Conservation (phyloP, 2,888 invertebrate species). For the Chrysolina oricalcia region DNA sequence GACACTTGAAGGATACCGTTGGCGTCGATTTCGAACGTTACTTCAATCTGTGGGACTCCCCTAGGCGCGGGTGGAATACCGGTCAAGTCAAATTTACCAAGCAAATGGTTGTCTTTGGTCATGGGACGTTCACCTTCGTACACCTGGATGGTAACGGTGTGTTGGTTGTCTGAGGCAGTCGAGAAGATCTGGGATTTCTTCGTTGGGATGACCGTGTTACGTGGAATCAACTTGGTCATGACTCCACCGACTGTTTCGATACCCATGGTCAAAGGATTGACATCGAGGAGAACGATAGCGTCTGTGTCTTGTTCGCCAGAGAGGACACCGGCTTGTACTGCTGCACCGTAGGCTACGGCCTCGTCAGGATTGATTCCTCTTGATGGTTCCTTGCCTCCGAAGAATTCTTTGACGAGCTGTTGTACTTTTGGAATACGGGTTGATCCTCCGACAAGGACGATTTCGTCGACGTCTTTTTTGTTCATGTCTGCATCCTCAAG, state of each 20-base stretch:
- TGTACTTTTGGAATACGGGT: conserved; percentile 99
- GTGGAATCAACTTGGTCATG: conserved; percentile 98
- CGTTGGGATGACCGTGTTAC: conserved; percentile 99
- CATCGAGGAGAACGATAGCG: conserved; percentile 94
- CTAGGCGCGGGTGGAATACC: conserved; percentile 96
- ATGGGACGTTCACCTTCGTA: conserved; percentile 99
- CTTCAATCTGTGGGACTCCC: conserved; percentile 95
- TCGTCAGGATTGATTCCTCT: conserved; percentile 99
- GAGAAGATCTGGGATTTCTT: conserved; percentile 99
- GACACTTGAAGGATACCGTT: conserved; percentile 96
- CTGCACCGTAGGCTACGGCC: conserved; percentile 98
- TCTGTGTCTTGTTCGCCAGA: conserved; percentile 98
- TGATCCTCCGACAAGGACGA: conserved; percentile 98
- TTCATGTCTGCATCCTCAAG: conserved; percentile 99
- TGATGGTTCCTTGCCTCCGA: conserved; percentile 98
- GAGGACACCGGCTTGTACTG: conserved; percentile 98
- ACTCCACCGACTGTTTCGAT: conserved; percentile 99
- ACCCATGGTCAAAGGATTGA: conserved; percentile 98
- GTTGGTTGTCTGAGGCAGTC: conserved; percentile 98
- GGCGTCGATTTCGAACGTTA: conserved; percentile 95
- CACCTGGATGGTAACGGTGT: conserved; percentile 98
- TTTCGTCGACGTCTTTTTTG: conserved; percentile 98
- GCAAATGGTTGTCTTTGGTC: conserved; percentile 99
- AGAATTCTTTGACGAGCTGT: conserved; percentile 93
- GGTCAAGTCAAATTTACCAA: conserved; percentile 98